Conservation (phyloP, 2,888 invertebrate species). For the Megastigmus dorsalis region DNA sequence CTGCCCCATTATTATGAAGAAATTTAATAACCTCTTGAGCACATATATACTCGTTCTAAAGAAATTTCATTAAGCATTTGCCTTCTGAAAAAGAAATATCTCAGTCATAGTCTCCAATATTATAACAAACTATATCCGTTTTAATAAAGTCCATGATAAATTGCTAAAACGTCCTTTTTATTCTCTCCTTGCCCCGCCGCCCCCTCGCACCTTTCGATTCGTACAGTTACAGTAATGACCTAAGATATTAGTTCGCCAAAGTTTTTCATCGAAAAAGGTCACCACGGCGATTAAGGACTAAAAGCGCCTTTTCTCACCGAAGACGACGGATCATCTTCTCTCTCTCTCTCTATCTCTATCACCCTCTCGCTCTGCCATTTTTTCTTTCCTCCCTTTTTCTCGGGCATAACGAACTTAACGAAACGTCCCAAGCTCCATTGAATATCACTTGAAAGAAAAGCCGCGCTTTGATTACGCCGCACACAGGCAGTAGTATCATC, state of each 20-base stretch:
- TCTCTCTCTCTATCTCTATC: too few relatives aligned
- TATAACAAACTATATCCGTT: conserved; percentile 15
- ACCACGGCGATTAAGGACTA: conserved; percentile 32
- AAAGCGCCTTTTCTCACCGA: background rate
- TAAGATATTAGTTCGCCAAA: too few relatives aligned
- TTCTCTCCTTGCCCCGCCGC: background rate
- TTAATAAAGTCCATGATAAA: conserved; percentile 9
- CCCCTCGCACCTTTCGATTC: too few relatives aligned
- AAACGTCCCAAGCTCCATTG: too few relatives aligned
- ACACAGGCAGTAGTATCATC: too few relatives aligned
- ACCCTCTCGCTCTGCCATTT: too few relatives aligned
- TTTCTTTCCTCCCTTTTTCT: too few relatives aligned
- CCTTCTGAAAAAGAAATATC: background rate
- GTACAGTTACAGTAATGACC: too few relatives aligned
- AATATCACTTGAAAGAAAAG: conserved; percentile 7
- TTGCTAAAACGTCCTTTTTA: background rate
- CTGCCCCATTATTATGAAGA: too few relatives aligned
- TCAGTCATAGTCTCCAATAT: background rate
- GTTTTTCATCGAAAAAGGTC: background rate
- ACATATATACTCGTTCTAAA: background rate
- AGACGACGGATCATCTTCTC: too few relatives aligned
- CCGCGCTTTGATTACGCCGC: conserved; percentile 28
- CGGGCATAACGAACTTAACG: too few relatives aligned
- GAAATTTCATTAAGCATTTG: conserved; percentile 1
- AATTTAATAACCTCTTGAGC: background rate